Percentiles rank a stretch among this genome's conserved stretches.
phyloP scores from a whole-genome alignment of 2,113 vertebrate species.

The Neoarius graeffei region DNA sequence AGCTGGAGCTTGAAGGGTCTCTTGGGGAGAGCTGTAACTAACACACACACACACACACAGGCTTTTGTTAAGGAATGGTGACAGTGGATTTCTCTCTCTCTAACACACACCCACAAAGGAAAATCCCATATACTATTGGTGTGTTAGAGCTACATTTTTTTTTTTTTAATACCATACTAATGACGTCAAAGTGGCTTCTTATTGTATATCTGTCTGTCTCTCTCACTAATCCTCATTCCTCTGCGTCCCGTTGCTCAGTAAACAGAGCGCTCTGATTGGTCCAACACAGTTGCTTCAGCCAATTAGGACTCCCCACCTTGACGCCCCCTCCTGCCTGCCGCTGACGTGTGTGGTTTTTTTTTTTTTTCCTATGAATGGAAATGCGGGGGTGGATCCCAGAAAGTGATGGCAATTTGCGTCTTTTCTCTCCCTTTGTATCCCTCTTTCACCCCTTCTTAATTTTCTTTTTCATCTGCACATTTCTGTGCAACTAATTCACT shows the following conservation, averaged over 20 bases:
- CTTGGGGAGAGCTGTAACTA: slow-evolving; percentile 21
- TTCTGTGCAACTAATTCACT: neutral
- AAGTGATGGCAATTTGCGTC: slow-evolving; percentile 45
- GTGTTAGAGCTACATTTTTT: neutral
- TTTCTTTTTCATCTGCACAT: neutral
- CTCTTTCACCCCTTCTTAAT: slow-evolving; percentile 16
- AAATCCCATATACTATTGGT: neutral
- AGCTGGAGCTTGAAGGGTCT: slow-evolving; percentile 22
- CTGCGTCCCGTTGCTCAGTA: slow-evolving; percentile 63
- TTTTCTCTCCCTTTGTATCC: neutral
- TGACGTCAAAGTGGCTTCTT: slow-evolving; percentile 56
- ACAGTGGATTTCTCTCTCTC: slow-evolving; percentile 19
- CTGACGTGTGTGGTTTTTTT: slow-evolving; percentile 36
- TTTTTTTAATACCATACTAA: neutral
- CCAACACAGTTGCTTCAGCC: slow-evolving; percentile 53
- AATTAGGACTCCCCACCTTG: slow-evolving; percentile 62
- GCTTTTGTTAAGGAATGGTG: slow-evolving; percentile 51
- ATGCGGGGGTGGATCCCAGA: slow-evolving; percentile 61
- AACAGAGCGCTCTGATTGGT: slow-evolving; percentile 61
- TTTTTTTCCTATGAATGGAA: slow-evolving; percentile 63
- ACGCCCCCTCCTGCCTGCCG: slow-evolving; percentile 38
- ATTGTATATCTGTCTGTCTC: neutral
- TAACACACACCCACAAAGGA: slow-evolving; percentile 1
- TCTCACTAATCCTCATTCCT: slow-evolving; percentile 48
- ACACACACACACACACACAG: neutral